Percentiles rank a stretch among this genome's conserved stretches.
Conservation (phyloP, 2,113 vertebrate genomes). For the Chaetura pelagica region DNA sequence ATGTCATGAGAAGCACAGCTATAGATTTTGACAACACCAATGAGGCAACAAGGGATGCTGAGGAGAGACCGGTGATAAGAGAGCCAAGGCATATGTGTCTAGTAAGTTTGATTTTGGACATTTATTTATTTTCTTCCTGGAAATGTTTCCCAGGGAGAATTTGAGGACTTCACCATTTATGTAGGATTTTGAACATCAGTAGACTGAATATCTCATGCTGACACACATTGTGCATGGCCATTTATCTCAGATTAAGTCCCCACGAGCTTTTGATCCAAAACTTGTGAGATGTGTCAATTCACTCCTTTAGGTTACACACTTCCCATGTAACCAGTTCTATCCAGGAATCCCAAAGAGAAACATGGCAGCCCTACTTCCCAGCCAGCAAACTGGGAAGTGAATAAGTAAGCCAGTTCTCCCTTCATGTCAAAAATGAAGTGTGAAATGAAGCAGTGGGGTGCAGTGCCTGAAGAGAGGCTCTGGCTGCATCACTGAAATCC, state of each 20-base stretch:
- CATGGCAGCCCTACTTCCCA: not conserved
- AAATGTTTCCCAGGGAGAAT: not conserved
- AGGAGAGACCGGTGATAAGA: not conserved
- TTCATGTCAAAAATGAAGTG: constrained; percentile 1
- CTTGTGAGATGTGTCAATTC: not conserved
- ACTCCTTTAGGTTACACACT: not conserved
- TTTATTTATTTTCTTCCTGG: not conserved
- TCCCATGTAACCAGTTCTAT: not conserved
- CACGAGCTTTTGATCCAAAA: constrained; percentile 8
- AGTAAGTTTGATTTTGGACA: not conserved
- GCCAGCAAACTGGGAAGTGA: not conserved
- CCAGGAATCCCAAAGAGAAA: not conserved
- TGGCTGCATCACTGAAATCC: not conserved
- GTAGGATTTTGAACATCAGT: not conserved
- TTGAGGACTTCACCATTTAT: not conserved
- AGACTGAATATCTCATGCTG: not conserved
- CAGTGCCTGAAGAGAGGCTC: constrained; percentile 12
- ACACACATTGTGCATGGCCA: not conserved
- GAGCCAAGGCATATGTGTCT: not conserved
- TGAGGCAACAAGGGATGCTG: not conserved
- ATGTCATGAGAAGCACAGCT: not conserved
- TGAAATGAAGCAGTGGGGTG: constrained; percentile 54
- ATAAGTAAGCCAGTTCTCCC: not conserved
- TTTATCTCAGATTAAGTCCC: constrained; percentile 2
- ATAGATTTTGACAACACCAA: not conserved